Percentiles rank a stretch among this genome's conserved stretches.
Conservation (phyloP, 1,140 invertebrate species). For the Papilio polytes region DNA sequence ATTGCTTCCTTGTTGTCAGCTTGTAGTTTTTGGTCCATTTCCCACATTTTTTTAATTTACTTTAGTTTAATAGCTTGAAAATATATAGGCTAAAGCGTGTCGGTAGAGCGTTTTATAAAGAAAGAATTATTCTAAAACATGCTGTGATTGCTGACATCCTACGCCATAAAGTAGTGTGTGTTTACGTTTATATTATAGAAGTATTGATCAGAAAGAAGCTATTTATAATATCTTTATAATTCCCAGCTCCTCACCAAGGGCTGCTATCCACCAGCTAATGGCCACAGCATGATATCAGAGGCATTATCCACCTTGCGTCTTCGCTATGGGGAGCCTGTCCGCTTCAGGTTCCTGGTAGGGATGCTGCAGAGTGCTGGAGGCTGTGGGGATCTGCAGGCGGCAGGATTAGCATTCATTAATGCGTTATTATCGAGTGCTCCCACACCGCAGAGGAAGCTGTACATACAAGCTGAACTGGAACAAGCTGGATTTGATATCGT, state of each 20-base stretch:
- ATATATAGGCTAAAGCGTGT: no score
- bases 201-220: no score
- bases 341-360: slow-evolving; percentile 95
- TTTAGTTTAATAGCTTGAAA: no score
- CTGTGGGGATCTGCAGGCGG: slow-evolving; percentile 89
- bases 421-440: slow-evolving; percentile 90
- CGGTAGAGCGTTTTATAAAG: no score
- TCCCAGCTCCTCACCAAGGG: slow-evolving; percentile 89
- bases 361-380: slow-evolving; percentile 91
- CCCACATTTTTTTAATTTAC: no score
- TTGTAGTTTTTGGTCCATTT: no score
- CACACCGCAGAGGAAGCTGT: slow-evolving; percentile 90
- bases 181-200: no score
- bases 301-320: slow-evolving; percentile 94
- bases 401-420: slow-evolving; percentile 94
- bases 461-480: slow-evolving; percentile 95
- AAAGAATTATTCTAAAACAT: no score
- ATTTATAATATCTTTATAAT: slow-evolving; percentile 51
- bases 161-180: no score
- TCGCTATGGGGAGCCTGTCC: slow-evolving; percentile 95
- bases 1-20: no score
- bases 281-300: slow-evolving; percentile 93
- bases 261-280: slow-evolving; percentile 88
- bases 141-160: no score
- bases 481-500: slow-evolving; percentile 92